Base-by-base conservation (phyloP, 2,888 invertebrate species). In the Mesochorus sp. region DNA sequence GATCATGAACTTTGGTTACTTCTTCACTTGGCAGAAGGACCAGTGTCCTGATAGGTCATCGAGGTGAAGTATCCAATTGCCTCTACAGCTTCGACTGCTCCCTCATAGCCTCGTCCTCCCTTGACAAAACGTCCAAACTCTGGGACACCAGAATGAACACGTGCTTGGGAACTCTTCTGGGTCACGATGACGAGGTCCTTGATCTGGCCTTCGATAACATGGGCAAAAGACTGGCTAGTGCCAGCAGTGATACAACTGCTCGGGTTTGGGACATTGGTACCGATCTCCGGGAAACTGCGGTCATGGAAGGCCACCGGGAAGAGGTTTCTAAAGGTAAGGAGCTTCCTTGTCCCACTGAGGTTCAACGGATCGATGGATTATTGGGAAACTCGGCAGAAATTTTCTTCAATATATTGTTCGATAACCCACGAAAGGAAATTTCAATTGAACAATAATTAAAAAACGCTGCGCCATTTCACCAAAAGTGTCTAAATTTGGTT, bases 151-250 rank as follows among this genome's bases (percentile, higher is more conserved):
- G 95, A 17, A 93, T 91, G 80, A 91, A 91, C 51, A 89, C 91
- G 39, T 93, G 94, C 73, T 89, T 94, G 3, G 93, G 93, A n/a
- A 93, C 93, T 0, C 92, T 95, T 0, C 91, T 92, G 0, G 93
- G 93, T 0, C 95, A 95, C 83, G 92, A 93, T 34, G 94, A 95
- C 82, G 95, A 95, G 91, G 95, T 97, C 14, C 88, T 96, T 57
- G 96, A 96, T 86, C 93, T 96, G 47, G 93, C 94, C 76, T 96
- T 96, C 91, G 95, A 96, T 92, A 94, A 93, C 90, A 94, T 94
- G 0, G 82, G 77, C 10, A 93, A 94, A 81, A 92, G 93, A 51
- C 91, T 97, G 89, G 95, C 96, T 10, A 95, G 96, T 0, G 94
- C 94, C 0, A 95, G 96, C 57, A 95, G 95, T 84, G 96, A 97